Base-by-base conservation (phyloP, 2,797 vertebrate genomes). In the Ctenopoma multispine region DNA sequence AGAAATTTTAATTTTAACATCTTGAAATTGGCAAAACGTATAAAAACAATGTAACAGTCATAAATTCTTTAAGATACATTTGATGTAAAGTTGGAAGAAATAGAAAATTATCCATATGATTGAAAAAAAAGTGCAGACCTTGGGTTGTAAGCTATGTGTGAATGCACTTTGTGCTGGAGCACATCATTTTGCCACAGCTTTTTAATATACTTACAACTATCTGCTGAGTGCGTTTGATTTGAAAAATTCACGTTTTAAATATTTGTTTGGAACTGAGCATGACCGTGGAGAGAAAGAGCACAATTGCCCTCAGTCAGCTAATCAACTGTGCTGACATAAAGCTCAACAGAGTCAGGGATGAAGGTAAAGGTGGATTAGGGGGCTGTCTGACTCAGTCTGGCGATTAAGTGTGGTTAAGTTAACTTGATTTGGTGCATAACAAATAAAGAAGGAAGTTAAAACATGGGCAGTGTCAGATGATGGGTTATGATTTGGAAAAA, bases 401-500 rank as follows among this genome's bases (percentile, higher is more conserved):
- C 15, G 8, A 38, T 21, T 47, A 50, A 51, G 23, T 47, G 68
- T 41, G 15, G n/a, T 20, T 63, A 83, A 47, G 55, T 72, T 15
- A 7, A 57, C 63, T 44, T 68, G n/a, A 58, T 12, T 55, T 43
- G 57, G n/a, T 55, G 34, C 41, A 65, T 68, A 20, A 51, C 49
- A 29, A 11, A 29, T 29, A 3, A 29, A 31, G 29, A 31, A 31
- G 29, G 7, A 31, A 31, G 27, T 50, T 63, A 51, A 63, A 74
- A 34, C 17, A 40, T 34, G 15, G 40, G 23, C 5, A 29, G 36
- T 56, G 47, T 63, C 60, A 55, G 7, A 51, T 58, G 53, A 38
- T 53, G 41, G 69, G 59, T 62, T 72, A 50, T 31, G 51, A 67
- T 55, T 58, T 43, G 21, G 12, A 46, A 70, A 48, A 51, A 62